Evolutionary conservation across 2,113 vertebrate species (phyloP).

Genomic region (Gobius niger): DNA sequence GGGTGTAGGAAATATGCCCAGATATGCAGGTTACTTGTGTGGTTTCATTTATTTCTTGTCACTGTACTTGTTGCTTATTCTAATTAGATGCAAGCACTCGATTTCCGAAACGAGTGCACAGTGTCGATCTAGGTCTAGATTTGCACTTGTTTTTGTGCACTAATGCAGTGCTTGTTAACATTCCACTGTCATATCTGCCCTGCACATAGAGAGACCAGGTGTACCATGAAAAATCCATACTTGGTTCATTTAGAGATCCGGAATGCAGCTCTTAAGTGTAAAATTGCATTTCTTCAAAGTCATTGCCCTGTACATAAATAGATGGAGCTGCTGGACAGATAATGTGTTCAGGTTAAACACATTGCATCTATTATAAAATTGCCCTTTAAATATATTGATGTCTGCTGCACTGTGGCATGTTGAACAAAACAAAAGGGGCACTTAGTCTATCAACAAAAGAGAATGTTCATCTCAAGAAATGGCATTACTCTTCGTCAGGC

Average conservation of each 20-base stretch:
- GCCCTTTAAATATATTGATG: slow-evolving; percentile 61
- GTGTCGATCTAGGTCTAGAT: slow-evolving; percentile 7
- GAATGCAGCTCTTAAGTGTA: slow-evolving; percentile 33
- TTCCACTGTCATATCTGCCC: slow-evolving; percentile 58
- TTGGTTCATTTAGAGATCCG: slow-evolving; percentile 15
- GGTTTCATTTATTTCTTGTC: slow-evolving; percentile 17
- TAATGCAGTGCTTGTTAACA: slow-evolving; percentile 45
- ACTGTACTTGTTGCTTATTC: slow-evolving; percentile 22
- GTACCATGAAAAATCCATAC: slow-evolving; percentile 16
- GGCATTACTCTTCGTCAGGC: slow-evolving; percentile 22
- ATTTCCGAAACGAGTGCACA: background rate
- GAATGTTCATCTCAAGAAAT: slow-evolving; percentile 33
- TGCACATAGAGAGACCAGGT: background rate
- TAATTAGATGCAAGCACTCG: slow-evolving; percentile 19
- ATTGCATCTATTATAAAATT: slow-evolving; percentile 38
- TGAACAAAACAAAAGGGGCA: slow-evolving; percentile 27
- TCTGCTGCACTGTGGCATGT: slow-evolving; percentile 47
- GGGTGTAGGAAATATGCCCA: slow-evolving; percentile 30
- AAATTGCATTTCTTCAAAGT: slow-evolving; percentile 21
- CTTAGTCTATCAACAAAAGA: slow-evolving; percentile 29
- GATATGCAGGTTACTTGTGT: slow-evolving; percentile 11
- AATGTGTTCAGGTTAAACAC: slow-evolving; percentile 31
- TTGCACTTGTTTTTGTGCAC: slow-evolving; percentile 19
- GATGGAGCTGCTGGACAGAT: slow-evolving; percentile 63
- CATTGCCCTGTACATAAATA: slow-evolving; percentile 14